A percentile compares a stretch with the other conserved stretches of the same genome.
These are phyloP conservation scores for Limenitis camilla DNA, from an alignment of 2,888 invertebrate genomes.

Conservation along the genomic window DNA sequence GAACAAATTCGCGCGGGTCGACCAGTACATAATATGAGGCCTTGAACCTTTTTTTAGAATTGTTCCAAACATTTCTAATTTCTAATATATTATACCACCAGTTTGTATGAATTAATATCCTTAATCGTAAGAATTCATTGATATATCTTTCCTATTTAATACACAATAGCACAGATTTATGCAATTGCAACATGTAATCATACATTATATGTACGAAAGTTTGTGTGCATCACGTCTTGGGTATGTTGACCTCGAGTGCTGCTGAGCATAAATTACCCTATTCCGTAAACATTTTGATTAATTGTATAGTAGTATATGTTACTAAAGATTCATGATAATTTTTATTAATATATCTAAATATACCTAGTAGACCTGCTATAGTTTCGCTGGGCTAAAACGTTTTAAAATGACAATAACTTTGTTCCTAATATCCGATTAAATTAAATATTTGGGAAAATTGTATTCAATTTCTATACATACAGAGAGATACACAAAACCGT, in stretches of 20 bases:
- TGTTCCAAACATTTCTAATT: too few species aligned
- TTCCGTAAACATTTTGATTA: constrained; percentile 20
- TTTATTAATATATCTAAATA: too few species aligned
- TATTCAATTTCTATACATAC: too few species aligned
- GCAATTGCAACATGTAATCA: background rate
- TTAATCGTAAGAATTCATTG: background rate
- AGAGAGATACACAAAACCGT: too few species aligned
- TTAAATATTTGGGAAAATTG: too few species aligned
- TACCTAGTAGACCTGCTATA: too few species aligned
- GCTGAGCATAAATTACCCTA: constrained; percentile 20
- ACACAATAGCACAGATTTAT: constrained; percentile 6
- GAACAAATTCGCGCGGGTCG: too few species aligned
- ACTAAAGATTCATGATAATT: background rate
- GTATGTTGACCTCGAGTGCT: constrained; percentile 10
- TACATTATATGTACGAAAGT: constrained; percentile 3
- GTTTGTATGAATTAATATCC: background rate
- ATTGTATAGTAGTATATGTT: constrained; percentile 7
- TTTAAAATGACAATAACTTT: too few species aligned
- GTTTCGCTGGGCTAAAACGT: too few species aligned
- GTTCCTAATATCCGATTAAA: too few species aligned
- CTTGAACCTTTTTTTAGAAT: too few species aligned
- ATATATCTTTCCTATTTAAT: background rate
- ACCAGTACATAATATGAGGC: too few species aligned
- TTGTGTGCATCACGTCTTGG: constrained; percentile 4
- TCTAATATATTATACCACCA: background rate